Conservation (phyloP, 2,797 vertebrate genomes). For the Sebastolobus altivelis region DNA sequence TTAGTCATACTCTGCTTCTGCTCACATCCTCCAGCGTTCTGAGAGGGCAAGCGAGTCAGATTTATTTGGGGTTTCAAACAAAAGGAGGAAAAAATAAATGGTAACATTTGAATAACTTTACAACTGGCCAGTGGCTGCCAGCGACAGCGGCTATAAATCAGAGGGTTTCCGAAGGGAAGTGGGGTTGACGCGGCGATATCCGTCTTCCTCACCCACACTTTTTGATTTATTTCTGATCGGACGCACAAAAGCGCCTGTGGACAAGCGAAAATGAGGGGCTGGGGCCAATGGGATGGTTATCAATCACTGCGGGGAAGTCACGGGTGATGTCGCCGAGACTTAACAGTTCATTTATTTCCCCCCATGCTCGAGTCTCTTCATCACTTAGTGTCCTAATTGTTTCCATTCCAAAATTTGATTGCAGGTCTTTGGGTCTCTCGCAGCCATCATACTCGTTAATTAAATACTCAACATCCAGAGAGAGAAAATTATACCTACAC, state of each 20-base stretch:
- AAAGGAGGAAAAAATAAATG: slow-evolving; percentile 82
- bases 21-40: slow-evolving; percentile 55
- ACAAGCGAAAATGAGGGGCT: slow-evolving; percentile 81
- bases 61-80: slow-evolving; percentile 81
- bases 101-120: slow-evolving; percentile 85
- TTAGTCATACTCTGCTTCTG: slow-evolving; percentile 54
- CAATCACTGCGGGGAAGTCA: slow-evolving; percentile 84
- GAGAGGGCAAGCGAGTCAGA: slow-evolving; percentile 66
- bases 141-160: slow-evolving; percentile 85
- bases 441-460: slow-evolving; percentile 77
- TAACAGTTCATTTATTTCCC: slow-evolving; percentile 84
- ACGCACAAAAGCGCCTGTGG: slow-evolving; percentile 83
- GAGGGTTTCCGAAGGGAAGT: slow-evolving; percentile 83
- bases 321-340: slow-evolving; percentile 81
- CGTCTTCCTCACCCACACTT: slow-evolving; percentile 83
- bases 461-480: slow-evolving; percentile 77
- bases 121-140: slow-evolving; percentile 76
- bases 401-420: slow-evolving; percentile 82
- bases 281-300: slow-evolving; percentile 83
- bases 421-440: slow-evolving; percentile 72
- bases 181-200: slow-evolving; percentile 82
- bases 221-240: slow-evolving; percentile 88
- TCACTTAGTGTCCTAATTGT: slow-evolving; percentile 84
- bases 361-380: slow-evolving; percentile 79
- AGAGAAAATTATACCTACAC: slow-evolving; percentile 59